Base-by-base conservation (phyloP, 2,113 vertebrate species). In the Circaetus cinerascens region DNA sequence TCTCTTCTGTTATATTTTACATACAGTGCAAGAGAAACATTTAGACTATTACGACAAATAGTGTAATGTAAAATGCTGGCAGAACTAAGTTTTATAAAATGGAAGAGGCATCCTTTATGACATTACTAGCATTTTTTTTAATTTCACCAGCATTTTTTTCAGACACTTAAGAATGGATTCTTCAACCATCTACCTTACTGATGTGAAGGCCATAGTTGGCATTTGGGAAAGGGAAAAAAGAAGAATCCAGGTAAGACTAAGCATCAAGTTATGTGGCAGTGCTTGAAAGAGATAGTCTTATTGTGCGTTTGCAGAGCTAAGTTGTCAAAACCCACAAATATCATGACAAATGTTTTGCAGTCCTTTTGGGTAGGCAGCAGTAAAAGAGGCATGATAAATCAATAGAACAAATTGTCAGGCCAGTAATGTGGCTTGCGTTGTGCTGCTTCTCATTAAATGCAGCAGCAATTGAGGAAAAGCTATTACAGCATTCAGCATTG, bases 391-490 rank as follows among this genome's bases (percentile, higher is more conserved):
- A 90, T 97, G 97, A 97, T 97, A 97, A 98, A 98, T 98, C 98
- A 98, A 97, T 83, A 92, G 92, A 96, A 97, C 93, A 98, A 98
- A 98, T 90, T 98, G 96, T 97, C 94, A 97, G 79, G 86, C 55
- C 53, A 56, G 95, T 96, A 98, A 98, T 82, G 73, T 63, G 86
- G 63, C 90, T 96, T 96, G 92, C 29, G 40, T 96, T 97, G 96
- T 97, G 96, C 94, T 96, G 88, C 59, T 98, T 98, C 96, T 98
- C 96, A 97, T 98, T 97, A 98, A 96, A 89, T n/a, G 72, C 84
- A 95, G 85, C 89, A 91, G 95, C 94, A 97, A 89, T 57, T 91
- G 95, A 97, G 94, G 97, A 98, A 98, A 98, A 97, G 88, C 90
- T 95, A 90, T 96, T 96, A 86, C 50, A 92, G 83, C 90, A 95